A percentile compares a stretch with the other conserved stretches of the same genome.
These are phyloP conservation scores for Atherinosoma microstoma DNA, from an alignment of 2,797 vertebrate species.

Conservation along the genomic window DNA sequence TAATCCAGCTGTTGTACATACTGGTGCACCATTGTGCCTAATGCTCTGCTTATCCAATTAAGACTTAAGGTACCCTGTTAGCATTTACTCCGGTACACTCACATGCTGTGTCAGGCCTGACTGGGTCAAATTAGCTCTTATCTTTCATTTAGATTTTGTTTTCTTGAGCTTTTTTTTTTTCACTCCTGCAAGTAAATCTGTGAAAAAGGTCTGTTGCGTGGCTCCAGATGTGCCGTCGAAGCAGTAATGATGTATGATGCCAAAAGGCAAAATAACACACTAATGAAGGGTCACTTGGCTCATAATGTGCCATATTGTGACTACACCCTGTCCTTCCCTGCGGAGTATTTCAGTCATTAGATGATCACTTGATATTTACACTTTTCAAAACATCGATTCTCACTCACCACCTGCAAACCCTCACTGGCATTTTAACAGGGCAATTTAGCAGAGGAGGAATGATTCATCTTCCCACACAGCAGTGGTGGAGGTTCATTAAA, in stretches of 20 bases:
- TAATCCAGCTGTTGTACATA: too few species aligned
- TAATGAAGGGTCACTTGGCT: conserved; percentile 9
- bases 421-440: conserved; percentile 27
- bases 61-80: too few species aligned
- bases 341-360: conserved; percentile 36
- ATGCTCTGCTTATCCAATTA: too few species aligned
- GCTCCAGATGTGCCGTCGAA: conserved; percentile 1
- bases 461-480: conserved; percentile 8
- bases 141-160: not conserved
- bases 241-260: not conserved
- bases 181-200: not conserved
- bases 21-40: too few species aligned
- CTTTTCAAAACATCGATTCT: conserved; percentile 18
- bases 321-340: conserved; percentile 10
- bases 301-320: conserved; percentile 9
- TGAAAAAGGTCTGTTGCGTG: not conserved
- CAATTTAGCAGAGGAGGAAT: conserved; percentile 25
- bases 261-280: not conserved
- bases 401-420: conserved; percentile 37
- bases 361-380: conserved; percentile 56
- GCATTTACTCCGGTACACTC: not conserved
- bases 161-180: not conserved
- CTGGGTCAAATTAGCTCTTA: not conserved
- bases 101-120: not conserved
- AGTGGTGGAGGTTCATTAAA: conserved; percentile 17